Percentiles rank a stretch among this genome's conserved stretches.
Conservation (phyloP, 2,888 invertebrate genomes). For the Pyrochroa serraticornis region DNA sequence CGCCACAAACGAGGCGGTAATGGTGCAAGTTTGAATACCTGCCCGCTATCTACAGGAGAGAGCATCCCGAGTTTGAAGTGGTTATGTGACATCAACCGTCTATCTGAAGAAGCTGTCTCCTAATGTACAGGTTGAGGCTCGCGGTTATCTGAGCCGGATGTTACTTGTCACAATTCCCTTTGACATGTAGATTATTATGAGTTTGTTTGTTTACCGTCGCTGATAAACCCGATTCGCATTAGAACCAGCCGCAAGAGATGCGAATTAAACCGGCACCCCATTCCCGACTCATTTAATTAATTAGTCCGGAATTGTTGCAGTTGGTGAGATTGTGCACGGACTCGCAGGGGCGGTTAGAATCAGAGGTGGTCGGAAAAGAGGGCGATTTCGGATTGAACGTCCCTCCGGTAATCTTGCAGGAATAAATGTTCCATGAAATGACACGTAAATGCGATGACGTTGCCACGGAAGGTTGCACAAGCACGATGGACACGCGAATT, state of each 20-base stretch:
- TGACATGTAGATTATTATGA: conserved; percentile 22
- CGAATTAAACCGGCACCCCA: conserved; percentile 5
- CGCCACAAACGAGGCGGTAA: too few species aligned
- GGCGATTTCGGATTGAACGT: too few species aligned
- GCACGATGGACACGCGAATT: conserved; percentile 9
- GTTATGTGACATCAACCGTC: too few species aligned
- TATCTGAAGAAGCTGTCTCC: conserved; percentile 10
- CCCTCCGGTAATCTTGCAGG: conserved; percentile 21
- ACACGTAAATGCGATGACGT: conserved; percentile 27
- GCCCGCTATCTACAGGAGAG: too few species aligned
- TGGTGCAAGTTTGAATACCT: too few species aligned
- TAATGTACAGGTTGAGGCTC: conserved; percentile 19
- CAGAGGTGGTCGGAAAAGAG: too few species aligned
- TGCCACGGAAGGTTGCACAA: neutral
- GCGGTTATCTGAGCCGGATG: conserved; percentile 21
- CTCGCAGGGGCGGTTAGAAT: neutral
- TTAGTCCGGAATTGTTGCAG: neutral
- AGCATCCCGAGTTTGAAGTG: too few species aligned
- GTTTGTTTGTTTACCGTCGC: conserved; percentile 16
- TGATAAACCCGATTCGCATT: conserved; percentile 16
- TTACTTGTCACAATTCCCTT: conserved; percentile 22
- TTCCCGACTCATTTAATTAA: conserved; percentile 12
- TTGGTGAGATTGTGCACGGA: too few species aligned
- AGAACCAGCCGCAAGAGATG: conserved; percentile 4
- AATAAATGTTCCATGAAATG: conserved; percentile 37